A percentile compares a stretch with the other conserved stretches of the same genome.
phyloP scores from a whole-genome alignment of 2,797 vertebrate species.

The Odontamblyopus rebecca region DNA sequence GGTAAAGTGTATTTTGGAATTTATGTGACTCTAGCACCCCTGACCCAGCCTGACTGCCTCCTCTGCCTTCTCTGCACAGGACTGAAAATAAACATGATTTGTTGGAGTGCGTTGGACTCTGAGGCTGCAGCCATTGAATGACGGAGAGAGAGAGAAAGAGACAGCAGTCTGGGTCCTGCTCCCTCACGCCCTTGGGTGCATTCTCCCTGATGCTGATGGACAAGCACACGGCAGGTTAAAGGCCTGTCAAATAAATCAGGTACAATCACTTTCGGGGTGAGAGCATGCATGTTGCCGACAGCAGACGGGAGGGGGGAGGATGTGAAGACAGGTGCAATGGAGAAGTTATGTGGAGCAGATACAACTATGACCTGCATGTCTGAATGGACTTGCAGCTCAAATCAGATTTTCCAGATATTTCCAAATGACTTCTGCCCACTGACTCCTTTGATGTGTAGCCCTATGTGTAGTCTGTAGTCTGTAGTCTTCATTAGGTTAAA shows the following conservation, averaged over 20 bases:
- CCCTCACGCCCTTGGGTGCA: conserved; percentile 74
- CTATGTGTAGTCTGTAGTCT: too few relatives aligned
- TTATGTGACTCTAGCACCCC: conserved; percentile 17
- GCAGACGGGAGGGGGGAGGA: conserved; percentile 35
- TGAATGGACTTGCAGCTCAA: conserved; percentile 45
- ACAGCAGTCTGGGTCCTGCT: conserved; percentile 68
- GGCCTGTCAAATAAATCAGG: conserved; percentile 79
- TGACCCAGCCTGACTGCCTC: conserved; percentile 52
- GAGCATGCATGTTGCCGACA: conserved; percentile 71
- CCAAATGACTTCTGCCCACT: conserved; percentile 48
- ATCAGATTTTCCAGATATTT: conserved; percentile 37
- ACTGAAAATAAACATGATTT: conserved; percentile 70
- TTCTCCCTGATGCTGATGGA: conserved; percentile 73
- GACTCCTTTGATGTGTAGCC: conserved; percentile 34
- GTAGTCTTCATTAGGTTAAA: too few relatives aligned
- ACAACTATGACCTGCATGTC: conserved; percentile 32
- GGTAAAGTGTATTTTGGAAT: conserved; percentile 28
- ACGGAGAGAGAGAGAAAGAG: conserved; percentile 46
- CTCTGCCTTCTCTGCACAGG: conserved; percentile 38
- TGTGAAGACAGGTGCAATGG: conserved; percentile 28
- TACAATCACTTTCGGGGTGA: conserved; percentile 75
- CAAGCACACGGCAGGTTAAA: conserved; percentile 77
- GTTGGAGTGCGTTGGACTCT: conserved; percentile 60
- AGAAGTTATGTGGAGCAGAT: conserved; percentile 38
- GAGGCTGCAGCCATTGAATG: conserved; percentile 67